Conservation (phyloP, 2,113 vertebrate genomes). For the Chionis minor region DNA sequence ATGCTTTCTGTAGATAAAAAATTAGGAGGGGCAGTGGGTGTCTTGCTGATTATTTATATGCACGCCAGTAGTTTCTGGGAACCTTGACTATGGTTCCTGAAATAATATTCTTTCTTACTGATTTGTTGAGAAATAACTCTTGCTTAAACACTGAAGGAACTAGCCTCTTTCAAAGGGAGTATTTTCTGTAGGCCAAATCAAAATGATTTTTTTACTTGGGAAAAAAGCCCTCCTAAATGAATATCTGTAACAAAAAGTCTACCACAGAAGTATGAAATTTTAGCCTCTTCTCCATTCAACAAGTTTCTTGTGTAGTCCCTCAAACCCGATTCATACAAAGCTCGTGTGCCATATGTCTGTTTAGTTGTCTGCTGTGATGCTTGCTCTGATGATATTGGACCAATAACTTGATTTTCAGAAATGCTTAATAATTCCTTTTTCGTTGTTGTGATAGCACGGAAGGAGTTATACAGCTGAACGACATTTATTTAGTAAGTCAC, state of each 20-base stretch:
- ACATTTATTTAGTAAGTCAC: not conserved
- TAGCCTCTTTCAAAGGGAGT: slow-evolving; percentile 3
- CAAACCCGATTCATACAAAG: not conserved
- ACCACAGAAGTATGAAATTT: not conserved
- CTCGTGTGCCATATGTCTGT: not conserved
- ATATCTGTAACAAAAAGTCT: not conserved
- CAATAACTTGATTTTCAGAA: not conserved
- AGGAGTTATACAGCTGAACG: not conserved
- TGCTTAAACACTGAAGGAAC: not conserved
- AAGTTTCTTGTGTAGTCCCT: not conserved
- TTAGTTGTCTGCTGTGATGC: not conserved
- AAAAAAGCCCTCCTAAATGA: not conserved
- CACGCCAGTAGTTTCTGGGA: not conserved
- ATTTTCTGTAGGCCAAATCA: slow-evolving; percentile 6
- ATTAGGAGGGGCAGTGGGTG: slow-evolving; percentile 11
- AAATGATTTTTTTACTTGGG: not conserved
- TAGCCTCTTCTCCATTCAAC: not conserved
- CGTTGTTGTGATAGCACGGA: not conserved
- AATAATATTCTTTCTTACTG: slow-evolving; percentile 29
- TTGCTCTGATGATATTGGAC: not conserved
- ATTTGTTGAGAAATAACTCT: not conserved
- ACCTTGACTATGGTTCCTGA: not conserved
- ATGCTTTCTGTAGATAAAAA: slow-evolving; percentile 54
- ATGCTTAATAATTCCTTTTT: not conserved
- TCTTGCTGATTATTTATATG: slow-evolving; percentile 51